These are phyloP conservation scores for Leptinotarsa defecta DNA, from an alignment of 1,140 invertebrate species.

Conservation along the genomic window DNA sequence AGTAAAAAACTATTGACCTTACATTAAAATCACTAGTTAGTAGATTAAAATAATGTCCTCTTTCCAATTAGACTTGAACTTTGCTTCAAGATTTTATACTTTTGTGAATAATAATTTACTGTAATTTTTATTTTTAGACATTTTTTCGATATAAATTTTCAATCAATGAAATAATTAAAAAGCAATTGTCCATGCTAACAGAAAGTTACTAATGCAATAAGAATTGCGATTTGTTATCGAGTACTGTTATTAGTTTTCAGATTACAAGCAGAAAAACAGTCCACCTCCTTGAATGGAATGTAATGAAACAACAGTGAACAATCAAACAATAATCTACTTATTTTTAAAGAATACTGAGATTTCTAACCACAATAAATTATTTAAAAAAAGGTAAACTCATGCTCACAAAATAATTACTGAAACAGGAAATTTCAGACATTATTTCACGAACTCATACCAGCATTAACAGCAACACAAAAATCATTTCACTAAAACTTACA, in stretches of 20 bases:
- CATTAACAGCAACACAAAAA: too few relatives aligned
- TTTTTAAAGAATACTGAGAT: constrained; percentile 18
- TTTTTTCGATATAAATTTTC: too few relatives aligned
- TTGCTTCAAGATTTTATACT: constrained; percentile 2
- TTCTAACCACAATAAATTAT: constrained; percentile 13
- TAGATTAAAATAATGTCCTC: neutral
- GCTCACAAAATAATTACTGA: too few relatives aligned
- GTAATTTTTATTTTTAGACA: too few relatives aligned
- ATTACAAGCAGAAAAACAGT: neutral
- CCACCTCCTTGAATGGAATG: neutral
- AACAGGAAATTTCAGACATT: too few relatives aligned
- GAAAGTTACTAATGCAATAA: too few relatives aligned
- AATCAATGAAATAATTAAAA: too few relatives aligned
- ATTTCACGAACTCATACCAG: too few relatives aligned
- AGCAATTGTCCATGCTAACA: too few relatives aligned
- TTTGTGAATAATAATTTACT: neutral
- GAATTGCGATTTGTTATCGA: neutral
- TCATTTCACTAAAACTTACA: too few relatives aligned
- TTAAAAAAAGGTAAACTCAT: neutral
- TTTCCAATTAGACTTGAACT: neutral
- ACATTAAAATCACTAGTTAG: neutral
- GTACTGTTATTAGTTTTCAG: neutral
- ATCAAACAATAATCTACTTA: constrained; percentile 12
- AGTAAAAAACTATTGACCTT: neutral
- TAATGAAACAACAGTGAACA: constrained; percentile 25